Base-by-base conservation (phyloP, 2,888 invertebrate genomes). In the Lasioglossum marginatum region DNA sequence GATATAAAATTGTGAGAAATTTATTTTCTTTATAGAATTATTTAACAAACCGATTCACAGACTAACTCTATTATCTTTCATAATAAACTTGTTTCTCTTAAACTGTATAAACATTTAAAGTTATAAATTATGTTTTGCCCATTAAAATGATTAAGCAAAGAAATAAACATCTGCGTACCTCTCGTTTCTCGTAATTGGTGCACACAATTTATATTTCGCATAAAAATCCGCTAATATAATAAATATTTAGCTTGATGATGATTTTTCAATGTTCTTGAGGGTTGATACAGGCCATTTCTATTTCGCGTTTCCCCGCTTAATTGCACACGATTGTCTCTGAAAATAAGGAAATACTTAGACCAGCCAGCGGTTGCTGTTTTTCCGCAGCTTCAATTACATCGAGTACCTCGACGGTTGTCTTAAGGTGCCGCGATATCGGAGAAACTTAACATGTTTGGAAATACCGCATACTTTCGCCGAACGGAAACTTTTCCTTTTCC, bases 321-420 rank as follows among this genome's bases (percentile, higher is more conserved):
- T 34, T 34, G 70, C 70, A 40, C 70, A 40, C 10, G n/a, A n/a
- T 19, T 40, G 27, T 19, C 6, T 43, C 37, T 19, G 73, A 48
- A 73, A 57, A 31, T n/a, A 1, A 31, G 14, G 48, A 74, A 77
- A 14, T 37, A 40, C 45, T 23, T 34, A 48, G 10, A 31, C 57
- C 73, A 70, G 63, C 75, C 71, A 57, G n/a, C 34, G 37, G 16
- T 71, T 71, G 73, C 72, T 77, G 84, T 83, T 80, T 77, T 68
- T 75, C 27, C 77, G 19, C n/a, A 45, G 27, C 52, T 74, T 76
- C 75, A 60, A 80, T 78, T 78, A 73, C 48, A 66, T 27, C 76
- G 78, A 75, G 48, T 45, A 57, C 31, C 77, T 74, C 27, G 70
- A 74, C 57, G 31, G 57, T 77, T 75, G 73, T 77, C 48, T 72